Percentiles rank a stretch among this genome's conserved stretches.
Evolutionary conservation across 2,888 invertebrate genomes (phyloP).

Genomic region (Limulus polyphemus): DNA sequence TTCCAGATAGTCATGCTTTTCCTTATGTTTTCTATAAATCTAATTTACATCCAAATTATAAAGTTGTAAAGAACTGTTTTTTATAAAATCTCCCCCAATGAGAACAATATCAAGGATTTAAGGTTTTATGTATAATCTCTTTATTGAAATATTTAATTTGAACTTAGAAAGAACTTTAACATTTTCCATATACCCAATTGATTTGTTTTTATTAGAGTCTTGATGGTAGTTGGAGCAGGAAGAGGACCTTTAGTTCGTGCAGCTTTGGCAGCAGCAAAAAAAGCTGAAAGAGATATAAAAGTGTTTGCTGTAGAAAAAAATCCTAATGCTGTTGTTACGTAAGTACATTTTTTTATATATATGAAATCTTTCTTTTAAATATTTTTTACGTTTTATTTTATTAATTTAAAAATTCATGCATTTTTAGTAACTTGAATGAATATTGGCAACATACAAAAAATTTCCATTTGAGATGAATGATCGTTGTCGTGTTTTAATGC

Average conservation of each 20-base stretch:
- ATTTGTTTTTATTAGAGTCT: constrained; percentile 37
- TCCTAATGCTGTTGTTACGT: constrained; percentile 79
- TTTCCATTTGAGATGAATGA: too few relatives aligned
- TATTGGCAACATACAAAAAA: too few relatives aligned
- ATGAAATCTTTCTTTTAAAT: neutral
- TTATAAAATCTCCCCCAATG: too few relatives aligned
- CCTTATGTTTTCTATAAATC: too few relatives aligned
- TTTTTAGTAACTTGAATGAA: too few relatives aligned
- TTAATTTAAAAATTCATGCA: neutral
- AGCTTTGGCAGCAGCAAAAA: constrained; percentile 62
- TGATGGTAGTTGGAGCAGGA: constrained; percentile 89
- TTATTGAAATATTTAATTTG: too few relatives aligned
- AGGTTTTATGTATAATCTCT: too few relatives aligned
- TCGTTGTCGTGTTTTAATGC: too few relatives aligned
- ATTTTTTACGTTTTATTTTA: neutral
- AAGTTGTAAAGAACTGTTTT: too few relatives aligned
- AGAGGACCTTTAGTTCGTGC: constrained; percentile 87
- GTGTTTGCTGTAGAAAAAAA: constrained; percentile 97
- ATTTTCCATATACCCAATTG: neutral
- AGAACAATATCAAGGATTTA: too few relatives aligned
- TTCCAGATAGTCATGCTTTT: too few relatives aligned
- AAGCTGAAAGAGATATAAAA: constrained; percentile 57
- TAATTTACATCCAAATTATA: too few relatives aligned
- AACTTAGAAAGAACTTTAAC: neutral
- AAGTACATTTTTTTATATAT: constrained; percentile 18